Conservation (phyloP, 2,888 invertebrate species). For the Deilephila porcellus region DNA sequence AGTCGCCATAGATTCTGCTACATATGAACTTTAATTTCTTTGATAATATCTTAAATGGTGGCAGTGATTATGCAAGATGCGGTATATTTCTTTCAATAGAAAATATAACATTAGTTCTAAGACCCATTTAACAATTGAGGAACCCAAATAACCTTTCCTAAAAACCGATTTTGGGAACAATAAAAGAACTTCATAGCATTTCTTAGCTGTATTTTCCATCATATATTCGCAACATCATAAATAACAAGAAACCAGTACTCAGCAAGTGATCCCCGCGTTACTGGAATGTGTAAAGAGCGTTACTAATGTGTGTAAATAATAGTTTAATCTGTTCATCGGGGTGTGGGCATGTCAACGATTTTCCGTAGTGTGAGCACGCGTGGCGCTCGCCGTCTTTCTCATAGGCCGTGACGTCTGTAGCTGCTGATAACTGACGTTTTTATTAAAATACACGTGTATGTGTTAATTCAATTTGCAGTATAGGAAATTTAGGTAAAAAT, state of each 20-base stretch:
- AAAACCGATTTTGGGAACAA: too few species aligned
- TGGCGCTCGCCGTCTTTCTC: constrained; percentile 47
- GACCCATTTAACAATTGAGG: too few species aligned
- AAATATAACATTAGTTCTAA: too few species aligned
- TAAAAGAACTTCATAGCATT: background rate
- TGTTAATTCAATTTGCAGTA: background rate
- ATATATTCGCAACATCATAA: background rate
- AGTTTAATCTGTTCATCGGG: constrained; percentile 65
- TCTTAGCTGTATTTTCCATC: background rate
- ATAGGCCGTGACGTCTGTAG: constrained; percentile 48
- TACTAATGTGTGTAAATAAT: constrained; percentile 61
- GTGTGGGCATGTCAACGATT: constrained; percentile 61
- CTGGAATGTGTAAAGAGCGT: constrained; percentile 52
- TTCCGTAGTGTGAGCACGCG: constrained; percentile 68
- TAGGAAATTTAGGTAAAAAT: background rate
- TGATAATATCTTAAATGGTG: background rate
- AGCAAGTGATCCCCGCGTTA: background rate
- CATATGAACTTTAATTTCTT: background rate
- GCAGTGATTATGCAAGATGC: background rate
- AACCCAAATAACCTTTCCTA: too few species aligned
- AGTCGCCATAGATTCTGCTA: constrained; percentile 7
- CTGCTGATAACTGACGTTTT: background rate
- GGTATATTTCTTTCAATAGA: too few species aligned
- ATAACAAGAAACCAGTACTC: background rate
- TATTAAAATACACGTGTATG: background rate